phyloP scores from a whole-genome alignment of 2,888 invertebrate genomes.

The Andrena hattorfiana region DNA sequence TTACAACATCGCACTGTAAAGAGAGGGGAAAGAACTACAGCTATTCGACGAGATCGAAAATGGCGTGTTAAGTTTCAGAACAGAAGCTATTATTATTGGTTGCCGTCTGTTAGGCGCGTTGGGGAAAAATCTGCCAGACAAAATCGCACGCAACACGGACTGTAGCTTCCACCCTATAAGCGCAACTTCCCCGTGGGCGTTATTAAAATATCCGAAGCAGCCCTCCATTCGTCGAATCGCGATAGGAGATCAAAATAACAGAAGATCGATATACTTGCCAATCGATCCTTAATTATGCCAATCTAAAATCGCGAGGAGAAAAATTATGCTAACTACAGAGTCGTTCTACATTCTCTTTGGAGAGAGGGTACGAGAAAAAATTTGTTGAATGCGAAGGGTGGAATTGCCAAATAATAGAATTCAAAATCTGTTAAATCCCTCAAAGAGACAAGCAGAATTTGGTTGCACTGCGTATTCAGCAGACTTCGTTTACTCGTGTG shows the following conservation, averaged over 20 bases:
- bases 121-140: constrained; percentile 53
- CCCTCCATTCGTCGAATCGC: constrained; percentile 14
- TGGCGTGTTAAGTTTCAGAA: constrained; percentile 74
- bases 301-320: too few relatives aligned
- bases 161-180: not conserved
- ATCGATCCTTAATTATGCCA: too few relatives aligned
- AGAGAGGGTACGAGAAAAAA: too few relatives aligned
- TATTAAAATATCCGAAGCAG: constrained; percentile 37
- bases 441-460: too few relatives aligned
- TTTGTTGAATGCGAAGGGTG: too few relatives aligned
- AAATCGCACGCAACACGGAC: constrained; percentile 47
- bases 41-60: constrained; percentile 75
- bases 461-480: too few relatives aligned
- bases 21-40: constrained; percentile 69
- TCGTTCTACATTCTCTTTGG: too few relatives aligned
- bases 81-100: constrained; percentile 78
- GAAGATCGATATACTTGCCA: not conserved
- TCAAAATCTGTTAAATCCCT: too few relatives aligned
- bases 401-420: too few relatives aligned
- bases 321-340: too few relatives aligned
- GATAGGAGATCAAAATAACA: not conserved
- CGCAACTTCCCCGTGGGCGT: constrained; percentile 49
- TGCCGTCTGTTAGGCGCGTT: constrained; percentile 59
- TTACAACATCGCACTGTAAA: constrained; percentile 57
- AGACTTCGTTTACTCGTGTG: too few relatives aligned